These are phyloP conservation scores for Archivesica marissinica DNA, from an alignment of 1,140 invertebrate genomes.

Conservation along the genomic window DNA sequence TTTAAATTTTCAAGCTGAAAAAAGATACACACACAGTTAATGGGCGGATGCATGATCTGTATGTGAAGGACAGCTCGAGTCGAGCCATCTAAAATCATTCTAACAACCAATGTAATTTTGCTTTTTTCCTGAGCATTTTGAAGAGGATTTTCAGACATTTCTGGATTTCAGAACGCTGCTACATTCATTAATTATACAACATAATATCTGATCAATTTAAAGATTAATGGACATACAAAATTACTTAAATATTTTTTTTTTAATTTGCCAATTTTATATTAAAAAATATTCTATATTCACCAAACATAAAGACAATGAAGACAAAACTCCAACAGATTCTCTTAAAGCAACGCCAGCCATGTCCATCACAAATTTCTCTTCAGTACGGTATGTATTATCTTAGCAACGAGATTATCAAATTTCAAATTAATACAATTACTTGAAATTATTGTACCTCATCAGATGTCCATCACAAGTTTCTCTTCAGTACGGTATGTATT, in stretches of 20 bases:
- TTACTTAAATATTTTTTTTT: too few relatives aligned
- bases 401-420: not conserved
- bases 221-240: too few relatives aligned
- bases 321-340: too few relatives aligned
- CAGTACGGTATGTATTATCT: not conserved
- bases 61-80: not conserved
- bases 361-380: too few relatives aligned
- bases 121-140: not conserved
- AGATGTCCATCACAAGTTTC: not conserved
- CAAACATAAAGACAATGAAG: too few relatives aligned
- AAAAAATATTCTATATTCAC: too few relatives aligned
- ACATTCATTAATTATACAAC: too few relatives aligned
- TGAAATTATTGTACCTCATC: not conserved
- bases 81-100: not conserved
- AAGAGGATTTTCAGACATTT: too few relatives aligned
- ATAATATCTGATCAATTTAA: too few relatives aligned
- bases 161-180: too few relatives aligned
- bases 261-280: too few relatives aligned
- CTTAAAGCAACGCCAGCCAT: too few relatives aligned
- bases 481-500: not conserved
- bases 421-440: not conserved
- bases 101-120: not conserved
- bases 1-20: slow-evolving; percentile 79
- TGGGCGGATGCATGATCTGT: not conserved
- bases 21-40: not conserved